Evolutionary conservation across 2,797 vertebrate genomes (phyloP).

Genomic region (Sorex maritimensis): DNA sequence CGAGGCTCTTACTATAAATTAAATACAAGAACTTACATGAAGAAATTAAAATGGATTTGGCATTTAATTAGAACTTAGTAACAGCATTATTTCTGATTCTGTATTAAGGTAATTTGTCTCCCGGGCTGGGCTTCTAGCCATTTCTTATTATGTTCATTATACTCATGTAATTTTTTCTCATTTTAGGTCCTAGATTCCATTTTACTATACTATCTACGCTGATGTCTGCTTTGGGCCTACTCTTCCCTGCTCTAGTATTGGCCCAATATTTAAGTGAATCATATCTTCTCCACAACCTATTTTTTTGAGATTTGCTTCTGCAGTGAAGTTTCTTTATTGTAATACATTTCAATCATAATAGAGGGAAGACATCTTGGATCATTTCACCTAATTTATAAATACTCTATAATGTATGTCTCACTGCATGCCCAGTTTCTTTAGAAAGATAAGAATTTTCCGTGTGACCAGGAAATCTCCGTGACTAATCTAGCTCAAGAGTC

Average conservation of each 20-base stretch:
- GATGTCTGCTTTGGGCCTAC: background rate
- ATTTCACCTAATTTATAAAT: background rate
- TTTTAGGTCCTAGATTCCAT: background rate
- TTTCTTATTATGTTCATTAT: background rate
- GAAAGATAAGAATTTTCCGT: background rate
- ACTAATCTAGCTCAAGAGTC: too few relatives aligned
- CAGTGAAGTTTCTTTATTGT: slow-evolving; percentile 10
- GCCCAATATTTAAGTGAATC: background rate
- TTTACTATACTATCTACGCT: background rate
- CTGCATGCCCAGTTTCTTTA: background rate
- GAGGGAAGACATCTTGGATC: background rate
- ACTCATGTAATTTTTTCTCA: background rate
- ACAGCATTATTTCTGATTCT: background rate
- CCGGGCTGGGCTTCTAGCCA: background rate
- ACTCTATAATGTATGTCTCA: background rate
- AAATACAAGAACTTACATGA: background rate
- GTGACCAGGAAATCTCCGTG: background rate
- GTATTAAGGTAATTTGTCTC: background rate
- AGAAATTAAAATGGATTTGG: slow-evolving; percentile 16
- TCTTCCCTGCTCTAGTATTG: background rate
- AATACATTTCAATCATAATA: background rate
- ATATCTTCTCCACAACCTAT: background rate
- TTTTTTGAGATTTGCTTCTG: slow-evolving; percentile 17
- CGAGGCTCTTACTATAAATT: background rate
- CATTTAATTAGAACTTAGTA: background rate